Evolutionary conservation across 2,888 invertebrate species (phyloP).

Genomic region (Trichopoda pennipes): DNA sequence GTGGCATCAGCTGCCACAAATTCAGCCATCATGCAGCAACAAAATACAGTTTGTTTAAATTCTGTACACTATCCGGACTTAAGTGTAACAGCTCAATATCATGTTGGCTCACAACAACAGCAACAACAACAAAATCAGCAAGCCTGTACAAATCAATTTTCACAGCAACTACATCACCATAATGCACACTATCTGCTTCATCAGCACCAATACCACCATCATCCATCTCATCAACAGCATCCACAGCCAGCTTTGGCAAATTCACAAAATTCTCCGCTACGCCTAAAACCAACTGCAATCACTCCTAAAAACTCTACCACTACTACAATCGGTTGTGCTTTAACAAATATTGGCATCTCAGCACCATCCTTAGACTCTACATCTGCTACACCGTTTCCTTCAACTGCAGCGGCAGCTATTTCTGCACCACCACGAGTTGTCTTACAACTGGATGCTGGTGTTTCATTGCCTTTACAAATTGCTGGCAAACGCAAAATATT

Average conservation of each 20-base stretch:
- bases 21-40: slow-evolving; percentile 46
- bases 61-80: slow-evolving; percentile 42
- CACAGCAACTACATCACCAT: slow-evolving; percentile 44
- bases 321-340: neutral
- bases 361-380: slow-evolving; percentile 31
- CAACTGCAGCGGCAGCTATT: slow-evolving; percentile 16
- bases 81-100: slow-evolving; percentile 56
- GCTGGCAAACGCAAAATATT: slow-evolving; percentile 88
- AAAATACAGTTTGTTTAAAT: slow-evolving; percentile 44
- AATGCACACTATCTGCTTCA: neutral
- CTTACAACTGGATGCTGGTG: slow-evolving; percentile 88
- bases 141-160: slow-evolving; percentile 31
- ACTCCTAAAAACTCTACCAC: slow-evolving; percentile 17
- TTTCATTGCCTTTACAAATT: slow-evolving; percentile 88
- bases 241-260: slow-evolving; percentile 45
- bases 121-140: slow-evolving; percentile 47
- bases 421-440: slow-evolving; percentile 82
- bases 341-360: slow-evolving; percentile 46
- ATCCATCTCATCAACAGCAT: slow-evolving; percentile 13
- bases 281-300: slow-evolving; percentile 67
- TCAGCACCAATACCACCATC: slow-evolving; percentile 58
- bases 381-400: slow-evolving; percentile 26
- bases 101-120: slow-evolving; percentile 47
- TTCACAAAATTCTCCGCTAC: slow-evolving; percentile 67
- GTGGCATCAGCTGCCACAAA: slow-evolving; percentile 19